Evolutionary conservation across 2,797 vertebrate species (phyloP).

Genomic region (Triplophysa bombifrons): DNA sequence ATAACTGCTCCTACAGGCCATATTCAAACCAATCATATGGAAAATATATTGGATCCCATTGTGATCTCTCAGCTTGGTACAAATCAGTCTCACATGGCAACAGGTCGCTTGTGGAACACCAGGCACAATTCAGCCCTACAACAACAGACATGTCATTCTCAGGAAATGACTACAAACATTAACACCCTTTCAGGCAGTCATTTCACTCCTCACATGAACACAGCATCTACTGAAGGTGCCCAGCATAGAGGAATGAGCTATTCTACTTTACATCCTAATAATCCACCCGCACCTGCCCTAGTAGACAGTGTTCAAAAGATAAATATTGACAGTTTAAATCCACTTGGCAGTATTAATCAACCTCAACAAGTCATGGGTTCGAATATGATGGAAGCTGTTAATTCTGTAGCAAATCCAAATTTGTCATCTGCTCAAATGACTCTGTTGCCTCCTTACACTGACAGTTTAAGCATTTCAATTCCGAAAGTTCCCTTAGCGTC

Average conservation of each 20-base stretch:
- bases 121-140: constrained; percentile 51
- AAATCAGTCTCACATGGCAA: constrained; percentile 74
- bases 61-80: constrained; percentile 86
- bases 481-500: constrained; percentile 40
- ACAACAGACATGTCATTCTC: constrained; percentile 59
- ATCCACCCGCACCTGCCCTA: constrained; percentile 45
- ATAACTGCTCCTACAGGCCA: constrained; percentile 77
- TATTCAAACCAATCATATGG: constrained; percentile 83
- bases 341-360: constrained; percentile 40
- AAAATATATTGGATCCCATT: constrained; percentile 87
- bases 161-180: constrained; percentile 48
- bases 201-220: constrained; percentile 63
- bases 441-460: constrained; percentile 54
- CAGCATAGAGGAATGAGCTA: constrained; percentile 44
- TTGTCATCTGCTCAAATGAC: constrained; percentile 53
- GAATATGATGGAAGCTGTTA: constrained; percentile 45
- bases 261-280: constrained; percentile 40
- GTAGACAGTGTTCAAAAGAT: constrained; percentile 21
- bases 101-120: constrained; percentile 74
- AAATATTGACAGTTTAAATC: constrained; percentile 32
- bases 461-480: constrained; percentile 50
- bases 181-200: constrained; percentile 44
- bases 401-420: constrained; percentile 53
- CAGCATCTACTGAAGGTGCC: constrained; percentile 63
- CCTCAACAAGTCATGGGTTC: constrained; percentile 58